Conservation (phyloP, 2,888 invertebrate genomes). For the Mimachlamys varia region DNA sequence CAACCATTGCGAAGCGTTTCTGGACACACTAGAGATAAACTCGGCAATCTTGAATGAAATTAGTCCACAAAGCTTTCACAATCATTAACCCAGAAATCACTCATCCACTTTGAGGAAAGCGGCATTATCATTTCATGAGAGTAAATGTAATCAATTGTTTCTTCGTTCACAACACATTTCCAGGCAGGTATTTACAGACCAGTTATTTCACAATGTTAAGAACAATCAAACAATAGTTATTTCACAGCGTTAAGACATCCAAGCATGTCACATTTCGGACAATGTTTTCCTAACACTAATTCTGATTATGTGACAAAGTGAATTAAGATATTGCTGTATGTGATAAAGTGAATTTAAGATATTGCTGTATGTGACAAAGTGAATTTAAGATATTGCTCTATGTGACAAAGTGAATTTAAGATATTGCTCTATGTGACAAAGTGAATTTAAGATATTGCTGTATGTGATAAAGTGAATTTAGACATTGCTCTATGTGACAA, state of each 20-base stretch:
- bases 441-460: too few species aligned
- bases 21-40: slow-evolving; percentile 4
- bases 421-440: too few species aligned
- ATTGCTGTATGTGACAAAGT: too few species aligned
- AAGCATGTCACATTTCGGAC: background rate
- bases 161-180: background rate
- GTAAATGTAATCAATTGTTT: slow-evolving; percentile 29
- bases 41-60: background rate
- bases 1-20: background rate
- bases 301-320: too few species aligned
- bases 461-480: too few species aligned
- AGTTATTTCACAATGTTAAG: background rate
- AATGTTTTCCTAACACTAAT: background rate
- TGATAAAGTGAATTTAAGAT: too few species aligned
- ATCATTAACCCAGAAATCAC: slow-evolving; percentile 15
- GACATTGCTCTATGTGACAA: too few species aligned
- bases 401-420: too few species aligned
- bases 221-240: background rate
- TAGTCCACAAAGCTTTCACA: slow-evolving; percentile 24
- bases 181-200: background rate
- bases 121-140: slow-evolving; percentile 5
- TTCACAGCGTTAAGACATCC: background rate
- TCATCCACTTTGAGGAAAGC: background rate
- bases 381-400: too few species aligned
- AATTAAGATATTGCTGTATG: too few species aligned